Conservation (phyloP, 1,140 invertebrate species). For the Melitaea cinxia region DNA sequence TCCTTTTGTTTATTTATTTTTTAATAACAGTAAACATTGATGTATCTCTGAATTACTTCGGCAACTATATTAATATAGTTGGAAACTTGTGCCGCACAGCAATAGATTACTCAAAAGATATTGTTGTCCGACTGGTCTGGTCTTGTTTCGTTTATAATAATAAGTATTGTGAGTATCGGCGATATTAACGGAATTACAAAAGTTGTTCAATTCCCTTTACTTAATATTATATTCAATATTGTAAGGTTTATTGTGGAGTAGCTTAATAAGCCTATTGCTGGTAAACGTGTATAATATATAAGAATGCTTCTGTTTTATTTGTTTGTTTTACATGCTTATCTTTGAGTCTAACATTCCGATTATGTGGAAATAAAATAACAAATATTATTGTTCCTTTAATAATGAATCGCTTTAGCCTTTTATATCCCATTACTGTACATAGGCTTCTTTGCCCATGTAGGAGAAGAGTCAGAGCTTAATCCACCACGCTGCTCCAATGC, state of each 20-base stretch:
- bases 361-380: too few relatives aligned
- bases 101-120: conserved; percentile 63
- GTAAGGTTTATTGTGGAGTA: not conserved
- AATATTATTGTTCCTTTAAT: too few relatives aligned
- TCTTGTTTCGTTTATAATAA: conserved; percentile 40
- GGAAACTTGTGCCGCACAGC: conserved; percentile 74
- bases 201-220: conserved; percentile 10
- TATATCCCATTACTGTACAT: too few relatives aligned
- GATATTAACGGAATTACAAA: conserved; percentile 19
- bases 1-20: not conserved
- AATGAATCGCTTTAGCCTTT: too few relatives aligned
- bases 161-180: conserved; percentile 19
- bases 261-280: not conserved
- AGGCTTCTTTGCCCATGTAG: too few relatives aligned
- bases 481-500: too few relatives aligned
- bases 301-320: too few relatives aligned
- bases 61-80: conserved; percentile 78
- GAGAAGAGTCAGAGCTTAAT: too few relatives aligned
- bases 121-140: conserved; percentile 39
- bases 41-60: conserved; percentile 67
- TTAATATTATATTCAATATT: not conserved
- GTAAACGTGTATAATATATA: too few relatives aligned
- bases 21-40: conserved; percentile 34
- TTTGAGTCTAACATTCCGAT: too few relatives aligned
- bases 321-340: too few relatives aligned